Conservation (phyloP, 2,888 invertebrate genomes). For the Athalia rosae region DNA sequence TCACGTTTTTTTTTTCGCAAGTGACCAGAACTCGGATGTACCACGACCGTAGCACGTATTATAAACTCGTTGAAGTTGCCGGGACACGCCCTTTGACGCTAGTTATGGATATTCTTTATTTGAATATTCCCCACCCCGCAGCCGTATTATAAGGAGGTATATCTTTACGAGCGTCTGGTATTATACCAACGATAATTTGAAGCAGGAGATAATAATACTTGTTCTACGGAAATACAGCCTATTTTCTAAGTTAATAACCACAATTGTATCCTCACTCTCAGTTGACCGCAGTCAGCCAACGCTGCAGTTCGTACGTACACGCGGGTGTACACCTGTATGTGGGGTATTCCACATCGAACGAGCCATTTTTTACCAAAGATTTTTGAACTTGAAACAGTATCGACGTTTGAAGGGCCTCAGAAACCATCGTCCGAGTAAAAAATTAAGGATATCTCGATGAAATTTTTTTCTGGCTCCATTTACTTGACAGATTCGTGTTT, state of each 20-base stretch:
- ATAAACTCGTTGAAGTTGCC: background rate
- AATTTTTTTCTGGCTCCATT: too few species aligned
- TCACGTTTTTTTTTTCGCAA: too few species aligned
- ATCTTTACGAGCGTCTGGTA: conserved; percentile 26
- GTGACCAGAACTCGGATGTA: too few species aligned
- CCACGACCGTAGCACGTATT: background rate
- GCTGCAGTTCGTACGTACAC: background rate
- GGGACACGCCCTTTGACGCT: background rate
- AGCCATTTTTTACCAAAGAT: too few species aligned
- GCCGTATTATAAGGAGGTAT: conserved; percentile 19
- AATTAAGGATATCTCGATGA: too few species aligned
- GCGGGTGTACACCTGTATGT: background rate
- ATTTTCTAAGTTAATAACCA: conserved; percentile 40
- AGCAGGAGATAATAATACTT: conserved; percentile 20
- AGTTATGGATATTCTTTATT: conserved; percentile 8
- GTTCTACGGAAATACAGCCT: conserved; percentile 28
- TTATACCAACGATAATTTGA: conserved; percentile 19
- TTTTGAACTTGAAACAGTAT: too few species aligned
- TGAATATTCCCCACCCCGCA: conserved; percentile 2
- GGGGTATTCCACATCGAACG: too few species aligned
- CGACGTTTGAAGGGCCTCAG: too few species aligned
- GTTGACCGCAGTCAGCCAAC: conserved; percentile 35
- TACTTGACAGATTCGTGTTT: too few species aligned
- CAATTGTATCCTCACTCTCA: conserved; percentile 34
- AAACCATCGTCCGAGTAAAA: too few species aligned